Conservation (phyloP, 1,140 invertebrate species). For the Hesperophylax magnus region DNA sequence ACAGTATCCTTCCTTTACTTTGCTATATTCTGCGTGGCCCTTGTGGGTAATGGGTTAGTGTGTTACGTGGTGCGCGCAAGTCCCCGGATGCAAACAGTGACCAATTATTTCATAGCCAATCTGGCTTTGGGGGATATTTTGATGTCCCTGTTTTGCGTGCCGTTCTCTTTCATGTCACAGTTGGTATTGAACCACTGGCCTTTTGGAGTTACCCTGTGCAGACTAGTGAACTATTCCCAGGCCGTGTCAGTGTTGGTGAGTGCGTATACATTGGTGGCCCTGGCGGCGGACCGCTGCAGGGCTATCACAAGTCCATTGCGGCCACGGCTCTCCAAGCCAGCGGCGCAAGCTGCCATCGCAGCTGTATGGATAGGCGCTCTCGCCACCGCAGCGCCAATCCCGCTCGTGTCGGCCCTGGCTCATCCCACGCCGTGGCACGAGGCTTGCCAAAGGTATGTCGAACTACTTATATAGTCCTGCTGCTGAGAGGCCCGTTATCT, state of each 20-base stretch:
- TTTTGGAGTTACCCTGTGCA: conserved; percentile 79
- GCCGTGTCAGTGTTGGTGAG: conserved; percentile 82
- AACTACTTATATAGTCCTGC: too few species aligned
- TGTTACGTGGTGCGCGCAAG: conserved; percentile 81
- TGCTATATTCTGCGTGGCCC: conserved; percentile 77
- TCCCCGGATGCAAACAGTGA: conserved; percentile 82
- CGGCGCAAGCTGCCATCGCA: conserved; percentile 75
- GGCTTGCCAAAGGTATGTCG: conserved; percentile 43
- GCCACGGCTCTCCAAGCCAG: conserved; percentile 76
- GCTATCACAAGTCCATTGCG: conserved; percentile 87
- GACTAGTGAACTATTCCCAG: conserved; percentile 80
- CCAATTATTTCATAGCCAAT: conserved; percentile 86
- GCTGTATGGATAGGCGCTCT: conserved; percentile 82
- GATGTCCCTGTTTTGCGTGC: conserved; percentile 83
- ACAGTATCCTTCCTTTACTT: conserved; percentile 78
- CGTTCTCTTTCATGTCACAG: conserved; percentile 82
- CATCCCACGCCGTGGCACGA: conserved; percentile 63
- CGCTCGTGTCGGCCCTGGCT: conserved; percentile 72
- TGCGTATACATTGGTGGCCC: conserved; percentile 84
- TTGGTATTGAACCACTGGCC: conserved; percentile 81
- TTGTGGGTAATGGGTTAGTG: conserved; percentile 81
- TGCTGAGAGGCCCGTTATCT: too few species aligned
- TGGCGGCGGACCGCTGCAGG: conserved; percentile 84
- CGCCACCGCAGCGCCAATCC: conserved; percentile 81
- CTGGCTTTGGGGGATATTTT: conserved; percentile 83